Evolutionary conservation across 2,797 vertebrate genomes (phyloP).

Genomic region (Scolopax rusticola): DNA sequence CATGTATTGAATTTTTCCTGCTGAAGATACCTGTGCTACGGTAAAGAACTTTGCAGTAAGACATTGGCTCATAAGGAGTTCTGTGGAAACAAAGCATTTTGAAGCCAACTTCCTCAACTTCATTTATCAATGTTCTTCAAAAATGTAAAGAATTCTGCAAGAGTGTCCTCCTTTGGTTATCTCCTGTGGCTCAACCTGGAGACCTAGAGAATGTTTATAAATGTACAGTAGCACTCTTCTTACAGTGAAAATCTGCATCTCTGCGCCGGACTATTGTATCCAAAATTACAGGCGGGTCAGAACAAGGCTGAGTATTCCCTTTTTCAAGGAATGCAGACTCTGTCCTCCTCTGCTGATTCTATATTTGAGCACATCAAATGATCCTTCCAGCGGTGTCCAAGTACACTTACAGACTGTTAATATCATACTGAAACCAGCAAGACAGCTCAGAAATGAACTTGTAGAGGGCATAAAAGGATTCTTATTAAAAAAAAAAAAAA

Average conservation of each 20-base stretch:
- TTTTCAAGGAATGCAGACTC: conserved; percentile 76
- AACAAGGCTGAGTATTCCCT: conserved; percentile 72
- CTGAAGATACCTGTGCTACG: conserved; percentile 75
- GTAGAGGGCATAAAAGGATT: conserved; percentile 79
- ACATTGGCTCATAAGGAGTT: conserved; percentile 82
- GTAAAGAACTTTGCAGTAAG: conserved; percentile 78
- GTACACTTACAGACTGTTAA: conserved; percentile 87
- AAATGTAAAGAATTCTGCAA: conserved; percentile 78
- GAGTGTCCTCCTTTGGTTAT: conserved; percentile 78
- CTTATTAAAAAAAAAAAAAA: conserved; percentile 50
- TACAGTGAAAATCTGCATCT: conserved; percentile 68
- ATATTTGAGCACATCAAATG: conserved; percentile 92
- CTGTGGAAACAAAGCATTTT: conserved; percentile 79
- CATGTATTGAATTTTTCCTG: conserved; percentile 93
- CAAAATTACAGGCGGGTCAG: conserved; percentile 63
- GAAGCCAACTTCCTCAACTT: conserved; percentile 80
- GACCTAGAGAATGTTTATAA: conserved; percentile 79
- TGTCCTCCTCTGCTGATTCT: conserved; percentile 84
- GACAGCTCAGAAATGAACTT: conserved; percentile 87
- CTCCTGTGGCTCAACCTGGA: conserved; percentile 80
- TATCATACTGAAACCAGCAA: conserved; percentile 95
- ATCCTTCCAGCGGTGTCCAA: conserved; percentile 86
- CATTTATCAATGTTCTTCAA: conserved; percentile 80
- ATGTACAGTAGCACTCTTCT: conserved; percentile 77
- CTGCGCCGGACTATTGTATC: conserved; percentile 74